A percentile compares a stretch with the other conserved stretches of the same genome.
These are phyloP conservation scores for Emmelina monodactyla DNA, from an alignment of 2,888 invertebrate species.

Conservation along the genomic window DNA sequence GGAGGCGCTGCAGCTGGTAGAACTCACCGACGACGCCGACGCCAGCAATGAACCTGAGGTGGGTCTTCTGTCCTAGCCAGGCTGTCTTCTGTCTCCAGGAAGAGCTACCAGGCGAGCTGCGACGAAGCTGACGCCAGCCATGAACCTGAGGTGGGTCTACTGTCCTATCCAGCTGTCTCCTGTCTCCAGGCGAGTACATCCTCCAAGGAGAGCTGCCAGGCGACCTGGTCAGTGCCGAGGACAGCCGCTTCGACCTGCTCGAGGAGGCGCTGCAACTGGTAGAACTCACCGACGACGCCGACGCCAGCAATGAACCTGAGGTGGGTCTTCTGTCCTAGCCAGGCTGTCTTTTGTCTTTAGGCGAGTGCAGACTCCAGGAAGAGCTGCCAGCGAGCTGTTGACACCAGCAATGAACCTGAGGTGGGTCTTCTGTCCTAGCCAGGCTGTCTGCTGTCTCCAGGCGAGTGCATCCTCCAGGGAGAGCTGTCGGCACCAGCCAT, in stretches of 20 bases:
- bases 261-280: conserved; percentile 78
- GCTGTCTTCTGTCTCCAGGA: conserved; percentile 57
- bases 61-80: too few species aligned
- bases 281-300: conserved; percentile 70
- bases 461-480: too few species aligned
- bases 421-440: too few species aligned
- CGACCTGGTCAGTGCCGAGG: conserved; percentile 62
- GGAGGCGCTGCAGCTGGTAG: conserved; percentile 77
- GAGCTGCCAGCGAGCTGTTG: conserved; percentile 60
- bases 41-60: conserved; percentile 58
- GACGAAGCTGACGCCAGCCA: conserved; percentile 61
- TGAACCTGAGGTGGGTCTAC: too few species aligned
- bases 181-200: conserved; percentile 68
- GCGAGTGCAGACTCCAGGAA: conserved; percentile 70
- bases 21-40: conserved; percentile 69
- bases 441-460: too few species aligned
- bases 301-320: conserved; percentile 56
- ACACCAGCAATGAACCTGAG: conserved; percentile 56
- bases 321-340: too few species aligned
- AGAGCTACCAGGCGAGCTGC: conserved; percentile 54
- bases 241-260: conserved; percentile 71
- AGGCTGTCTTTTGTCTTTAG: too few species aligned
- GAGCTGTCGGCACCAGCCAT: too few species aligned
- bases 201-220: conserved; percentile 59
- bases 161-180: too few species aligned